Percentiles rank a stretch among this genome's conserved stretches.
Conservation (phyloP, 2,797 vertebrate genomes). For the Pelochelys cantorii region DNA sequence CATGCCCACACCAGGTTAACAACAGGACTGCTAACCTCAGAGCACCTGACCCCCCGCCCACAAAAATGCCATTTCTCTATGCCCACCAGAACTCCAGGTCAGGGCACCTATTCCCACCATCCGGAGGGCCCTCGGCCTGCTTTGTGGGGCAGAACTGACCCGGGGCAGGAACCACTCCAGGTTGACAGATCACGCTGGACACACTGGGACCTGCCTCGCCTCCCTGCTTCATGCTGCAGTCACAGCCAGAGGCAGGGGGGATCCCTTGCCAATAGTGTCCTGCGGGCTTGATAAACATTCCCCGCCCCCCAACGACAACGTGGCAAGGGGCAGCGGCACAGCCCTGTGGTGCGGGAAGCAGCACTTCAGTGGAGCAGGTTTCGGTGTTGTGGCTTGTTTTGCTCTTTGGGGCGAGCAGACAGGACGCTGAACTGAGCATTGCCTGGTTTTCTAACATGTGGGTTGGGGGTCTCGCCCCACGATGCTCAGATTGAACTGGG, state of each 20-base stretch:
- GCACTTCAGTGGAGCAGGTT: neutral
- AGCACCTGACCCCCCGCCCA: neutral
- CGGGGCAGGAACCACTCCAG: neutral
- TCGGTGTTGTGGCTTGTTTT: neutral
- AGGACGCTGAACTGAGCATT: neutral
- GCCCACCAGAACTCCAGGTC: neutral
- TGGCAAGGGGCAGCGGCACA: neutral
- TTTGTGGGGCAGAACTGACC: neutral
- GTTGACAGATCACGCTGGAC: neutral
- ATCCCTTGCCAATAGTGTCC: neutral
- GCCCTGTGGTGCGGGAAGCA: neutral
- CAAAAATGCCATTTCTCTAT: neutral
- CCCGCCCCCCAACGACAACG: neutral
- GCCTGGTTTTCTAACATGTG: too few species aligned
- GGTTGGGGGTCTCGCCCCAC: neutral
- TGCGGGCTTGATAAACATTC: neutral
- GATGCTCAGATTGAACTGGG: neutral
- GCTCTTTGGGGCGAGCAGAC: neutral
- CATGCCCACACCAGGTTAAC: neutral
- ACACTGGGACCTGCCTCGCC: neutral
- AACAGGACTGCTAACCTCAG: neutral
- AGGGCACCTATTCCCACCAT: neutral
- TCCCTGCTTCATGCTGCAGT: neutral
- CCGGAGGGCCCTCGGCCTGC: neutral
- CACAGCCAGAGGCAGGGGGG: neutral